phyloP scores from a whole-genome alignment of 2,888 invertebrate genomes.

The Pegoplata infirma region DNA sequence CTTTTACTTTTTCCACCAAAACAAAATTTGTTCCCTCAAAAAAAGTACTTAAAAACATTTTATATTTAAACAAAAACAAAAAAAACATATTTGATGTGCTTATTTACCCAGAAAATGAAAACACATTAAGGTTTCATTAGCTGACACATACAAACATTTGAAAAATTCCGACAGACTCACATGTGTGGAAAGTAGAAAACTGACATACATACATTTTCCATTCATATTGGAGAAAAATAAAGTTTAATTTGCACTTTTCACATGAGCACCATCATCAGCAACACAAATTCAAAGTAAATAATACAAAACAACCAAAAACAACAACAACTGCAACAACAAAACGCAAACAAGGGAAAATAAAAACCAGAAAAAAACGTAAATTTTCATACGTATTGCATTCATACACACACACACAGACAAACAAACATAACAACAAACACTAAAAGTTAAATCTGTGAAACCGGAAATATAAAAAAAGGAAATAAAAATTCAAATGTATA shows the following conservation, averaged over 20 bases:
- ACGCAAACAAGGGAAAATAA: neutral
- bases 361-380: neutral
- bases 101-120: slow-evolving; percentile 25
- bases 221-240: neutral
- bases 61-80: neutral
- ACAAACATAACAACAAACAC: neutral
- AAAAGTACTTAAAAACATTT: neutral
- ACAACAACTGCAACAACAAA: neutral
- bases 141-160: neutral
- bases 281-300: neutral
- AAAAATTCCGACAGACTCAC: neutral
- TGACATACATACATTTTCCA: too few species aligned
- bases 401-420: neutral
- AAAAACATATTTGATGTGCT: slow-evolving; percentile 21
- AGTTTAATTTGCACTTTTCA: neutral
- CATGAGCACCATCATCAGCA: slow-evolving; percentile 1
- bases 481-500: slow-evolving; percentile 6
- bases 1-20: neutral
- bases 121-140: slow-evolving; percentile 36
- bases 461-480: slow-evolving; percentile 9
- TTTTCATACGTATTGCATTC: neutral
- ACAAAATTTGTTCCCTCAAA: neutral
- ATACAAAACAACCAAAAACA: neutral
- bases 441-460: slow-evolving; percentile 16
- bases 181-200: neutral